Base-by-base conservation (phyloP, 2,797 vertebrate genomes). In the Arremon brunneinucha region DNA sequence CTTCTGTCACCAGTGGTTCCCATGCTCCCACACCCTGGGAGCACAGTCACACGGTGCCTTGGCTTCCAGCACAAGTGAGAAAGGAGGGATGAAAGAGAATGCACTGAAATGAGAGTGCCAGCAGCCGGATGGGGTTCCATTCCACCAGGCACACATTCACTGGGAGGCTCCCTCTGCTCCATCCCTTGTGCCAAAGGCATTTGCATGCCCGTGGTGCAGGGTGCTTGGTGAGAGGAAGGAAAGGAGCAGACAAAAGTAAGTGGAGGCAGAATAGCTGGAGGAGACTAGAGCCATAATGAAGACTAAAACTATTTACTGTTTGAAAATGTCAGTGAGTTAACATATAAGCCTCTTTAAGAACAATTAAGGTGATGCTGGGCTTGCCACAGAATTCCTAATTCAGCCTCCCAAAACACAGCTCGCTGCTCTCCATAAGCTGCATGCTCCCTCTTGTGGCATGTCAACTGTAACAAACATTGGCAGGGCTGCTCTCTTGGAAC, bases 391-490 rank as follows among this genome's bases (percentile, higher is more conserved):
- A 80, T 50, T 81, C 46, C 57, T 37, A 34, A 71, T 59, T 83
- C 43, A 20, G 18, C 23, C 62, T 85, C 50, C 70, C 70, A 68
- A 94, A 87, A 76, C 17, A 27, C 4, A 81, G 70, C 27, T 49
- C 0, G 0, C 30, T 69, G 52, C 26, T 71, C 12, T 72, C 46
- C 15, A 7, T 26, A 62, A 76, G 69, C 62, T 65, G 35, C 62
- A 76, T 64, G 85, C 95, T 95, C 96, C 95, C 95, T 94, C 94
- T 96, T 78, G 65, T 94, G 96, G 94, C n/a, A 44, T 1, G 32
- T 8, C 8, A 13, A 10, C 75, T 41, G 14, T 9, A 83, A 78
- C 43, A 22, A 32, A 65, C 35, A 41, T 2, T 8, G 17, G 23
- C 30, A 62, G 30, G 78, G 39, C 8, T 27, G 20, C 1, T 78